A percentile compares a stretch with the other conserved stretches of the same genome.
Evolutionary conservation across 2,888 invertebrate genomes (phyloP).

Genomic region (Lasioglossum oenotherae): DNA sequence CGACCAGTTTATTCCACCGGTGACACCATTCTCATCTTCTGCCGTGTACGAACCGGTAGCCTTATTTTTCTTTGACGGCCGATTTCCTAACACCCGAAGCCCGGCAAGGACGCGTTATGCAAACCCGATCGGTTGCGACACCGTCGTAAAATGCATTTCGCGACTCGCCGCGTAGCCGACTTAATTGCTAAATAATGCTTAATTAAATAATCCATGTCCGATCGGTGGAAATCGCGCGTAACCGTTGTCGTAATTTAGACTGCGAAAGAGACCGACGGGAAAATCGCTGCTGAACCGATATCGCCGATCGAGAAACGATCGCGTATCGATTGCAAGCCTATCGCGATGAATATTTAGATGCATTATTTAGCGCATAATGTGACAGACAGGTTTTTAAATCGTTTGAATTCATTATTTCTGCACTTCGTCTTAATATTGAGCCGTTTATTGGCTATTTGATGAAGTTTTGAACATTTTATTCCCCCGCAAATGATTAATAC

Average conservation of each 20-base stretch:
- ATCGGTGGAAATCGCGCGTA: slow-evolving; percentile 16
- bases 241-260: slow-evolving; percentile 24
- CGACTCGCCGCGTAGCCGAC: slow-evolving; percentile 8
- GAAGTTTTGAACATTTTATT: background rate
- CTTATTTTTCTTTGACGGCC: background rate
- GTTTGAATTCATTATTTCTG: background rate
- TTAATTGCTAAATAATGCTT: slow-evolving; percentile 46
- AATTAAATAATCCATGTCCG: slow-evolving; percentile 34
- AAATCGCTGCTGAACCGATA: slow-evolving; percentile 5
- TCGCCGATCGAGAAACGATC: slow-evolving; percentile 1
- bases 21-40: slow-evolving; percentile 5
- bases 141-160: slow-evolving; percentile 22
- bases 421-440: background rate
- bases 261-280: slow-evolving; percentile 5
- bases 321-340: background rate
- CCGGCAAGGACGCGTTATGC: slow-evolving; percentile 31
- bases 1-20: background rate
- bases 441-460: background rate
- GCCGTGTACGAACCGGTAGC: background rate
- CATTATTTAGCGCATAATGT: background rate
- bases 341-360: background rate
- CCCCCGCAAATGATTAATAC: too few species aligned
- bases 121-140: slow-evolving; percentile 29
- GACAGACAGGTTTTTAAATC: too few species aligned
- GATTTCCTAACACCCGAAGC: background rate